phyloP scores from a whole-genome alignment of 2,113 vertebrate species.

The Eptatretus burgeri region DNA sequence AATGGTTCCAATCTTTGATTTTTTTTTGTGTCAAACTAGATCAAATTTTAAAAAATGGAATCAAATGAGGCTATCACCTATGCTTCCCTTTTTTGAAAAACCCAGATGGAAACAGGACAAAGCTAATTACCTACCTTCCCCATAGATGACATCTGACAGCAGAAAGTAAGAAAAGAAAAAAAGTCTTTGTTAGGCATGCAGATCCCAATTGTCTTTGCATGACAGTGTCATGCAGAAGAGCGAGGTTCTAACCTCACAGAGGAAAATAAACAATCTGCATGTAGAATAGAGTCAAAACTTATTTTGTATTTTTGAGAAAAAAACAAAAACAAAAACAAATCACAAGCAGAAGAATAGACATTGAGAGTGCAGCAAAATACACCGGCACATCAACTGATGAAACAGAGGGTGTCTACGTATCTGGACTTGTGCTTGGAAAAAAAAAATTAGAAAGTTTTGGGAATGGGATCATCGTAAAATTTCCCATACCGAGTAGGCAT shows the following conservation, averaged over 20 bases:
- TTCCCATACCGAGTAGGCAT: constrained; percentile 2
- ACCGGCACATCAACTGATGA: too few relatives aligned
- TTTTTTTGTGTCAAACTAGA: too few relatives aligned
- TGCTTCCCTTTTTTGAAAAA: too few relatives aligned
- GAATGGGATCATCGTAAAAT: constrained; percentile 1
- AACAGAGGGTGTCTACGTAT: too few relatives aligned
- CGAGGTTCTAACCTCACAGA: background rate
- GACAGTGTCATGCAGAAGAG: constrained; percentile 5
- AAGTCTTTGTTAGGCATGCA: constrained; percentile 7
- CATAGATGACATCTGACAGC: constrained; percentile 6
- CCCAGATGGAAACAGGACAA: too few relatives aligned
- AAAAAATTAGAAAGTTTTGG: background rate
- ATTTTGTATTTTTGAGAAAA: background rate
- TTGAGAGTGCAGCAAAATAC: too few relatives aligned
- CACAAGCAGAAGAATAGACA: background rate
- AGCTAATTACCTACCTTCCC: constrained; percentile 1
- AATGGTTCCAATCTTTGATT: too few relatives aligned
- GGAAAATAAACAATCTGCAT: constrained; percentile 1
- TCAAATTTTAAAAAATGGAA: too few relatives aligned
- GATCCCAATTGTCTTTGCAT: constrained; percentile 6
- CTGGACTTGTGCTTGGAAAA: too few relatives aligned
- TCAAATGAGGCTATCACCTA: too few relatives aligned
- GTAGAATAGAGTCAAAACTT: background rate
- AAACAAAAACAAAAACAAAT: background rate
- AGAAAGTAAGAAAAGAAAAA: constrained; percentile 6